phyloP scores from a whole-genome alignment of 2,113 vertebrate species.

The Leptodactylus fuscus region DNA sequence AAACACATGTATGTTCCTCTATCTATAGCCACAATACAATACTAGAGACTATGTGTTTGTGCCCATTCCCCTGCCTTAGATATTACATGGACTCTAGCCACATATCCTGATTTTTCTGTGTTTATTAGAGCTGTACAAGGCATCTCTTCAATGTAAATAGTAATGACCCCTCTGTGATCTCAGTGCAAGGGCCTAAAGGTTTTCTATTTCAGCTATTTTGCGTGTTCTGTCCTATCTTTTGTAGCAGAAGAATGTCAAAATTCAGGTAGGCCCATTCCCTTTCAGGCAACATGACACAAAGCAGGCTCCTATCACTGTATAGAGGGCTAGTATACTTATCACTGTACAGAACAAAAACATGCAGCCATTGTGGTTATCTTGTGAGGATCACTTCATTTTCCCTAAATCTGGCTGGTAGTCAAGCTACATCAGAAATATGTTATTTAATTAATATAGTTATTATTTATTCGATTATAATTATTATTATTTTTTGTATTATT shows the following conservation, averaged over 20 bases:
- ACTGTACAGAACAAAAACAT: slow-evolving; percentile 34
- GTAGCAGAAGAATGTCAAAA: slow-evolving; percentile 37
- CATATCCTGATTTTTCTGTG: neutral
- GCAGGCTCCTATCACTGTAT: slow-evolving; percentile 12
- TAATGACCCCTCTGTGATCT: slow-evolving; percentile 47
- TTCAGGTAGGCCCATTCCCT: slow-evolving; percentile 53
- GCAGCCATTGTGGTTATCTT: slow-evolving; percentile 24
- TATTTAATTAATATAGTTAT: neutral
- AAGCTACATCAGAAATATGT: neutral
- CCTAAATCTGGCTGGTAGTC: slow-evolving; percentile 3
- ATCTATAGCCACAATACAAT: neutral
- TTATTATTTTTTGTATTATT: no score
- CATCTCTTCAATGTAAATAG: slow-evolving; percentile 53
- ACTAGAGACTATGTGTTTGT: neutral
- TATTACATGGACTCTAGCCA: neutral
- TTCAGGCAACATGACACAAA: slow-evolving; percentile 18
- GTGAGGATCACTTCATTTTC: slow-evolving; percentile 27
- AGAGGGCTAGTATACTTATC: slow-evolving; percentile 30
- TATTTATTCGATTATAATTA: no score
- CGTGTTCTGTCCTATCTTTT: slow-evolving; percentile 40
- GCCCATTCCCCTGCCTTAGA: neutral
- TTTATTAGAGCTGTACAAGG: slow-evolving; percentile 10
- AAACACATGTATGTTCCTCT: neutral
- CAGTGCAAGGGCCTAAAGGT: slow-evolving; percentile 31
- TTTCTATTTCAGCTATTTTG: slow-evolving; percentile 32